Percentiles rank a stretch among this genome's conserved stretches.
phyloP scores from a whole-genome alignment of 1,140 invertebrate genomes.

The Pristionchus pacificus region DNA sequence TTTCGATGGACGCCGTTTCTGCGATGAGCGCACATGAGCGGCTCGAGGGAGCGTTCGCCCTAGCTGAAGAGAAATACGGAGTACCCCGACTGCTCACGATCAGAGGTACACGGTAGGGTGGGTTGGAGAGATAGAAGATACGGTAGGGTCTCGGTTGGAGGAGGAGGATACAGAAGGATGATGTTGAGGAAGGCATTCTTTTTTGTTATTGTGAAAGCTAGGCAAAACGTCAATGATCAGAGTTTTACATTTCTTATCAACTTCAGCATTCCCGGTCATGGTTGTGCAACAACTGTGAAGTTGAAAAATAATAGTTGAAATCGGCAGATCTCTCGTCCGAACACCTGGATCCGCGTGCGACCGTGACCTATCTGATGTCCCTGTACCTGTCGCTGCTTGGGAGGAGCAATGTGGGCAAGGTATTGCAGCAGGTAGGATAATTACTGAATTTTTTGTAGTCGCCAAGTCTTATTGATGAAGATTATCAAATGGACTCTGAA shows the following conservation, averaged over 20 bases:
- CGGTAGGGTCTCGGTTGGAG: neutral
- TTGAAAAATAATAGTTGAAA: too few species aligned
- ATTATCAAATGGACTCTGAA: too few species aligned
- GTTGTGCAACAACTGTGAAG: too few species aligned
- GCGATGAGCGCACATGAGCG: slow-evolving; percentile 48
- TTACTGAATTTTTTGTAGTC: too few species aligned
- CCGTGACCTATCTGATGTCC: slow-evolving; percentile 50
- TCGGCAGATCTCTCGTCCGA: slow-evolving; percentile 53
- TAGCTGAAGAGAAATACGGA: slow-evolving; percentile 44
- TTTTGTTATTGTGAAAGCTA: neutral
- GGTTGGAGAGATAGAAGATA: neutral
- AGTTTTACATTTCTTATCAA: neutral
- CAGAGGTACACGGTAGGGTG: slow-evolving; percentile 33
- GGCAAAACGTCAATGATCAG: slow-evolving; percentile 9
- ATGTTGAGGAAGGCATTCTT: slow-evolving; percentile 11
- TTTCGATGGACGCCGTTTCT: slow-evolving; percentile 41
- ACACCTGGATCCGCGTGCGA: slow-evolving; percentile 46
- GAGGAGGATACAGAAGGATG: neutral
- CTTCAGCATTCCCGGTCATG: neutral
- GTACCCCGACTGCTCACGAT: slow-evolving; percentile 43
- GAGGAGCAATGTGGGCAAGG: slow-evolving; percentile 7
- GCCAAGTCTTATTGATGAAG: too few species aligned
- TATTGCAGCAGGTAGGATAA: neutral
- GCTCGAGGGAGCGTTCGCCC: slow-evolving; percentile 45
- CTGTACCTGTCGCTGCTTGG: slow-evolving; percentile 37